Evolutionary conservation across 2,113 vertebrate genomes (phyloP).

Genomic region (Corvus cornix): DNA sequence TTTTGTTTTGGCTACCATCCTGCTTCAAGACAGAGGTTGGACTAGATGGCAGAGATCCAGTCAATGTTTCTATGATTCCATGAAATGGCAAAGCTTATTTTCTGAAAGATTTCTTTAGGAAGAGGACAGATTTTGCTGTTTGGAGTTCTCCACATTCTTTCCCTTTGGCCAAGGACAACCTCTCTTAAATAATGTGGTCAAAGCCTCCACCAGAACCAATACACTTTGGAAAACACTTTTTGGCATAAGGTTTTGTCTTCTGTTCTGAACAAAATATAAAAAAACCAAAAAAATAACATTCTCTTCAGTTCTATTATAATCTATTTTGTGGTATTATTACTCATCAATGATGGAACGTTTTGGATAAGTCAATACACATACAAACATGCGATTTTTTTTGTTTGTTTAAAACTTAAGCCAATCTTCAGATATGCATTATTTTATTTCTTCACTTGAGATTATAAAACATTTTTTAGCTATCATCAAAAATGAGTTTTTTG

Average conservation of each 20-base stretch:
- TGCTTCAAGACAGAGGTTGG: background rate
- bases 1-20: background rate
- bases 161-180: background rate
- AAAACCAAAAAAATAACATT: background rate
- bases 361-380: background rate
- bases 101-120: background rate
- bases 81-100: background rate
- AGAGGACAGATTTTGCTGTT: background rate
- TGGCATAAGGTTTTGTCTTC: background rate
- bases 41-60: background rate
- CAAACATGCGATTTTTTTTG: background rate
- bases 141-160: background rate
- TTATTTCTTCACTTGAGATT: background rate
- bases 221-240: background rate
- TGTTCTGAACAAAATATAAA: background rate
- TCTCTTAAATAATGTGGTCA: background rate
- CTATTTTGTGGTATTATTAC: background rate
- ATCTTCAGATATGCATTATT: background rate
- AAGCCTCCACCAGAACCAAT: background rate
- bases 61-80: background rate
- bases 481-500: background rate
- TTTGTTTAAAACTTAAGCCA: background rate
- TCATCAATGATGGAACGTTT: background rate
- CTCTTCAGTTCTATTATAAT: background rate
- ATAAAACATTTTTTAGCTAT: background rate